phyloP scores from a whole-genome alignment of 2,888 invertebrate genomes.

The Tiliacea citrago region DNA sequence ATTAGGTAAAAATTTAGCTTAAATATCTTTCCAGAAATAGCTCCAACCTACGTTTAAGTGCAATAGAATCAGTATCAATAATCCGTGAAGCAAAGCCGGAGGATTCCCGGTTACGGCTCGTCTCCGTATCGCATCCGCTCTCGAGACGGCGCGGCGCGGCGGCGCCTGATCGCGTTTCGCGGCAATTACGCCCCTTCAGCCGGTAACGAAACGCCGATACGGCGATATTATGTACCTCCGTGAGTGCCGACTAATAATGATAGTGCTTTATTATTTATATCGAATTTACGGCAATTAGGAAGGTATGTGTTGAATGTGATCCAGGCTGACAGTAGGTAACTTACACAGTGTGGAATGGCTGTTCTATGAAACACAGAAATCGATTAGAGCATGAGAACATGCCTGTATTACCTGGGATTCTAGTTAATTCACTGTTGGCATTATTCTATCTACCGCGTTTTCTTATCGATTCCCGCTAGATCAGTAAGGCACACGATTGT shows the following conservation, averaged over 20 bases:
- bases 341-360: neutral
- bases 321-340: neutral
- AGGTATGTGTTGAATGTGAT: neutral
- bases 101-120: slow-evolving; percentile 33
- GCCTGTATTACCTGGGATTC: neutral
- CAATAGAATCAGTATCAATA: slow-evolving; percentile 49
- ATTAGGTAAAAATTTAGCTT: neutral
- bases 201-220: slow-evolving; percentile 63
- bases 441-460: too few relatives aligned
- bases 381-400: neutral
- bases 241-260: slow-evolving; percentile 25
- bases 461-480: neutral
- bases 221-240: slow-evolving; percentile 48
- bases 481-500: neutral
- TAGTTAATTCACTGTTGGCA: neutral
- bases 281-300: slow-evolving; percentile 5
- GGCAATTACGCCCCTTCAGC: slow-evolving; percentile 73
- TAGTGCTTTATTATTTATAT: slow-evolving; percentile 20
- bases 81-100: slow-evolving; percentile 39
- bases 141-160: slow-evolving; percentile 28
- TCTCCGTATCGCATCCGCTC: slow-evolving; percentile 49
- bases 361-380: neutral
- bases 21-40: neutral
- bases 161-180: slow-evolving; percentile 71
- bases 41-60: slow-evolving; percentile 2